Evolutionary conservation across 2,888 invertebrate genomes (phyloP).

Genomic region (Trileptium ribeirensis): DNA sequence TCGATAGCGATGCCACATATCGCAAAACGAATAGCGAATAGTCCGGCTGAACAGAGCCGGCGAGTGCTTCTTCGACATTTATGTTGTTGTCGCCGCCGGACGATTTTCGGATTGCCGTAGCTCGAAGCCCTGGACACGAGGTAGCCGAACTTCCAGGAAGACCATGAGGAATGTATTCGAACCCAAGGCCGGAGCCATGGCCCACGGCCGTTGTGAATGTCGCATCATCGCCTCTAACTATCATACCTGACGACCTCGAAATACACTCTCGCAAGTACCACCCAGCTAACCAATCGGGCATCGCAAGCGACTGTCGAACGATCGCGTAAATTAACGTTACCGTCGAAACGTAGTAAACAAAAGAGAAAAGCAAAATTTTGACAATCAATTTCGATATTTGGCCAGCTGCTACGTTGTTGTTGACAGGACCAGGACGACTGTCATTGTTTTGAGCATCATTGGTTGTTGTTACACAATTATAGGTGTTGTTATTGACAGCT

Average conservation of each 20-base stretch:
- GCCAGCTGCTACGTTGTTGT: constrained; percentile 65
- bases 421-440: constrained; percentile 57
- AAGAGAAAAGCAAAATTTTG: constrained; percentile 71
- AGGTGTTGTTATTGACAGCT: not conserved
- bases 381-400: constrained; percentile 83
- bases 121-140: not conserved
- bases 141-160: not conserved
- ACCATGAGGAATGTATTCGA: too few species aligned
- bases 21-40: constrained; percentile 48
- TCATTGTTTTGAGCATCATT: not conserved
- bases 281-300: constrained; percentile 63
- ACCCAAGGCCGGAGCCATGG: constrained; percentile 17
- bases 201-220: constrained; percentile 11
- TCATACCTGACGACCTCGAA: not conserved
- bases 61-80: too few species aligned
- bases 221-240: not conserved
- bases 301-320: constrained; percentile 75
- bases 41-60: constrained; percentile 28
- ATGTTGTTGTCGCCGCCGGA: not conserved
- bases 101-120: not conserved
- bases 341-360: constrained; percentile 67
- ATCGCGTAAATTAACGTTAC: constrained; percentile 52
- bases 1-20: constrained; percentile 87
- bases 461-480: not conserved
- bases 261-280: not conserved